Evolutionary conservation across 2,797 vertebrate species (phyloP).

Genomic region (Limnodromus scolopaceus): DNA sequence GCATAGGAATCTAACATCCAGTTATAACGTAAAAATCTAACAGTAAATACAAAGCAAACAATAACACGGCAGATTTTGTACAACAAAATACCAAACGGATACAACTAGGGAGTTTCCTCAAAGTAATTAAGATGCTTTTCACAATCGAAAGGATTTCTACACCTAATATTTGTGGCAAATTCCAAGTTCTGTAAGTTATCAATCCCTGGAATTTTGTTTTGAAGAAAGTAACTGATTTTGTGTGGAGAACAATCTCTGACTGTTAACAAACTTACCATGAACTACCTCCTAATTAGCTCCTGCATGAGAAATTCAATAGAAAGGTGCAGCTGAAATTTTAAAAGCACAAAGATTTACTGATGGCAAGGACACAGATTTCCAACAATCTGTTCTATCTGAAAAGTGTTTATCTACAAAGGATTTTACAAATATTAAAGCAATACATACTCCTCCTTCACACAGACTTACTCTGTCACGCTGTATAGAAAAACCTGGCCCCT

Average conservation of each 20-base stretch:
- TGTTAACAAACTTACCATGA: background rate
- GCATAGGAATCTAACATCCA: background rate
- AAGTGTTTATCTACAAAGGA: background rate
- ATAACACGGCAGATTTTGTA: background rate
- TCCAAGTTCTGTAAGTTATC: background rate
- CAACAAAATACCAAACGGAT: background rate
- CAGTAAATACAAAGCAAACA: background rate
- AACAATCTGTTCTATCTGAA: background rate
- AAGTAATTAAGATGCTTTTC: background rate
- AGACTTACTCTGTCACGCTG: rapidly evolving
- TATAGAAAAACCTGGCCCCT: background rate
- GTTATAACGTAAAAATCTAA: background rate
- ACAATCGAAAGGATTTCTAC: background rate
- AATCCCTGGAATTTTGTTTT: background rate
- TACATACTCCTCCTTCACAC: background rate
- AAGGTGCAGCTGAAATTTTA: background rate
- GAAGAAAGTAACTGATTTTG: background rate
- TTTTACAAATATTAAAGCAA: background rate
- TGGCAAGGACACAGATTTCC: background rate
- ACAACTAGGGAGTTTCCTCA: background rate
- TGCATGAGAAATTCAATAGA: background rate
- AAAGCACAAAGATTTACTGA: background rate
- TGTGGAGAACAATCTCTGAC: background rate
- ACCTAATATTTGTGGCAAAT: background rate
- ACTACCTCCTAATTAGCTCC: background rate